Base-by-base conservation (phyloP, 2,113 vertebrate species). In the Coptodon rendalli region DNA sequence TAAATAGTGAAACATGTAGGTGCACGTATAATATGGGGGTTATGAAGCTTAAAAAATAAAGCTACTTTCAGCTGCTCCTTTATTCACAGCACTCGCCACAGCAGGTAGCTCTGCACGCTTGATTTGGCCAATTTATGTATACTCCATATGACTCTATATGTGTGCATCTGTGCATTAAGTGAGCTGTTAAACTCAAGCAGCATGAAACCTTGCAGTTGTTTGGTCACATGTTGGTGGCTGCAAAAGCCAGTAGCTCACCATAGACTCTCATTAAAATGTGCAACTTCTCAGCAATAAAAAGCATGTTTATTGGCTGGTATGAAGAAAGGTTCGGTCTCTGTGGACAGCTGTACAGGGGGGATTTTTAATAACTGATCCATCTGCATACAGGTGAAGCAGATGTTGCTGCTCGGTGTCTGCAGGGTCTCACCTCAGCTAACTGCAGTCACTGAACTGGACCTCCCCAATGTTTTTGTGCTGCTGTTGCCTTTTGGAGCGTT, bases 401-500 rank as follows among this genome's bases (percentile, higher is more conserved):
- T 22, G 63, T 13, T 38, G 63, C 34, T 13, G 63, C 59, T 38
- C 11, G 3, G 34, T 22, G 34, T 34, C 10, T 71, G 36, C 34
- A 24, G 29, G 63, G 36, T 34, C 36, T 71, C 36, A 24, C n/a
- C n/a, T 71, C 38, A 43, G n/a, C 12, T 24, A 71, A 43, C 6
- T 4, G 36, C 36, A 19, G 27, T 3, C 24, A 40, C 19, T 40
- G 63, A 40, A 68, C 7, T 40, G 36, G 36, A 68, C n/a, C 12
- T 40, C 63, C n/a, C 59, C 31, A 11, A 36, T 63, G 31, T 63
- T 63, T 63, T 19, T 63, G 59, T 63, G 59, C 31, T 7, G 17
- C 31, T 36, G 19, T 12, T 68, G 12, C 3, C 63, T 40, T 0
- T 68, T 40, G 19, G 34, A 68, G 34, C 0, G 4, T 38, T 66